phyloP scores from a whole-genome alignment of 2,888 invertebrate genomes.

The Salpingus planirostris region DNA sequence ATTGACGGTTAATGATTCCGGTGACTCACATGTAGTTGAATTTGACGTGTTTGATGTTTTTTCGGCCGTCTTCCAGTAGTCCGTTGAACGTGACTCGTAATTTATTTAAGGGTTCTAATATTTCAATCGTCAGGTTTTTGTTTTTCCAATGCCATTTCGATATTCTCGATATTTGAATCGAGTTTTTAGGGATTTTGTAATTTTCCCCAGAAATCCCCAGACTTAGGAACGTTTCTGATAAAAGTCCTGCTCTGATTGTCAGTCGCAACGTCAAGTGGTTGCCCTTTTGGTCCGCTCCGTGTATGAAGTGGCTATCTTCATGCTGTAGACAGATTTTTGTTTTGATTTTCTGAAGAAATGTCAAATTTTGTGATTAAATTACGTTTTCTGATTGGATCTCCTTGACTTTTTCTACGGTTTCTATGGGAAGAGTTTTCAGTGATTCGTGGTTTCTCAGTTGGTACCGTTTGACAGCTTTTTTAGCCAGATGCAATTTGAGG shows the following conservation, averaged over 20 bases:
- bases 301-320: constrained; percentile 42
- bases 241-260: constrained; percentile 43
- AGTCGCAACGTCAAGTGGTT: constrained; percentile 48
- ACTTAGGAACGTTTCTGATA: too few relatives aligned
- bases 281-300: constrained; percentile 49
- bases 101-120: constrained; percentile 50
- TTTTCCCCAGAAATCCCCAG: too few relatives aligned
- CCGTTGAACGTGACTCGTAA: constrained; percentile 64
- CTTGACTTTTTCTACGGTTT: constrained; percentile 21
- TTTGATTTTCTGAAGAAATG: background rate
- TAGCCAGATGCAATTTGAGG: constrained; percentile 28
- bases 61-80: constrained; percentile 44
- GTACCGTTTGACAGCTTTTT: constrained; percentile 23
- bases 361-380: constrained; percentile 6
- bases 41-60: constrained; percentile 40
- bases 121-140: constrained; percentile 52
- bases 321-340: constrained; percentile 32
- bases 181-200: constrained; percentile 43
- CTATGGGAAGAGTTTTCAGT: constrained; percentile 11
- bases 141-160: constrained; percentile 49
- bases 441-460: constrained; percentile 18
- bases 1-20: background rate
- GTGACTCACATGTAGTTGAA: constrained; percentile 54
- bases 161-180: constrained; percentile 31
- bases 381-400: constrained; percentile 31